Evolutionary conservation across 2,797 vertebrate species (phyloP), one percentile per base, ranked within the genome.

Genomic region (Syndactyla subalaris): DNA sequence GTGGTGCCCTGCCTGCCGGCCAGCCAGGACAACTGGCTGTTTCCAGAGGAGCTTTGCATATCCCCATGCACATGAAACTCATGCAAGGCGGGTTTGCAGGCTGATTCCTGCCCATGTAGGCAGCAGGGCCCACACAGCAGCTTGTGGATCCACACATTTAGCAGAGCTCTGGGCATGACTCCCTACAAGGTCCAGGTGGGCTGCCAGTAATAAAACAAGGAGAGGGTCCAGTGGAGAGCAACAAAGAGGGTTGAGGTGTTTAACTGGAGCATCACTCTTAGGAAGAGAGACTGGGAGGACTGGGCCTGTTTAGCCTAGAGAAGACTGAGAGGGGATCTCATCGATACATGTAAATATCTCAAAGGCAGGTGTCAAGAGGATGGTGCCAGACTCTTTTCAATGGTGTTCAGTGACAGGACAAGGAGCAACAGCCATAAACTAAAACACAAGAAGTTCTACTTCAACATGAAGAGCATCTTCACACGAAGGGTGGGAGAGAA

Each of bases 21-120:
- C 1, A 67, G 63, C 63, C 0, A 0, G 6, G 57, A 26, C 12
- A 52, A 12, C 30, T 0, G 0, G 1, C 32, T 16, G 8, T 17
- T 43, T 32, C 39, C 52, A 27, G 58, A n/a, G 32, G 45, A 24
- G 34, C 79, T 38, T 38, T 1, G 12, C 3, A 0, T 0, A 26
- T 4, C 46, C 26, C 1, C 1, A 18, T 6, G 14, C 22, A 21
- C 27, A 15, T 0, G 2, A 39, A 11, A 20, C 39, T 34, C 54
- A 1, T 20, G 2, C 14, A 1, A n/a, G 17, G 5, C 43, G 19
- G 23, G 7, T 7, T 34, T 34, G 23, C 1, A 2, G 54, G 27
- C 71, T 22, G 36, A 7, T 38, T 62, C 9, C 70, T 13, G 3
- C 8, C n/a, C 18, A 0, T 7, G 30, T 1, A 4, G 20, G 57